Conservation (phyloP, 1,140 invertebrate species). For the Lordiphosa stackelbergi region DNA sequence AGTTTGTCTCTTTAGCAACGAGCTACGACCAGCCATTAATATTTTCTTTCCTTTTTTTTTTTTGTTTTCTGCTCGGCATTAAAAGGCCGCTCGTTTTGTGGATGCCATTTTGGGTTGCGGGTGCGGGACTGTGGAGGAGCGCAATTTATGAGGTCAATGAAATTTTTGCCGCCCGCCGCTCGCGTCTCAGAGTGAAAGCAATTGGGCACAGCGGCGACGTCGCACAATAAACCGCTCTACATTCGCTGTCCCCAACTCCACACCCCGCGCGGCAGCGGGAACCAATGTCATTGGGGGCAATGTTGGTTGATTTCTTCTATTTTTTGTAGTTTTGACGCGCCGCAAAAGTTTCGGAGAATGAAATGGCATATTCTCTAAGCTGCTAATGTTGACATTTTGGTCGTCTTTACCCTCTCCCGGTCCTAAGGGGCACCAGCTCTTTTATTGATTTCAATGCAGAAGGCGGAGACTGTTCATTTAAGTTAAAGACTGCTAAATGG, state of each 20-base stretch:
- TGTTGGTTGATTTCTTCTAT: conserved; percentile 23
- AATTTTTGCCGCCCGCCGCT: conserved; percentile 50
- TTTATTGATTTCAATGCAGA: conserved; percentile 55
- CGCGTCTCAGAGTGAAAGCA: conserved; percentile 27
- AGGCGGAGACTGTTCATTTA: not conserved
- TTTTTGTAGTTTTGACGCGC: conserved; percentile 34
- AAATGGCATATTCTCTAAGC: conserved; percentile 30
- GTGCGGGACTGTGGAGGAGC: conserved; percentile 22
- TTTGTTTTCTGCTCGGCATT: conserved; percentile 19
- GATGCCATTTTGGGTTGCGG: conserved; percentile 34
- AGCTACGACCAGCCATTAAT: conserved; percentile 31
- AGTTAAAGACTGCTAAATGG: conserved; percentile 2
- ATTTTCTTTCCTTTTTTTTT: conserved; percentile 1
- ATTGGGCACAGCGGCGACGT: conserved; percentile 58
- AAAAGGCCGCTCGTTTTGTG: conserved; percentile 50
- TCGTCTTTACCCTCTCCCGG: not conserved
- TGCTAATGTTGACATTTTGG: conserved; percentile 27
- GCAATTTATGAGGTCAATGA: conserved; percentile 74
- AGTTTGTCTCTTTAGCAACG: conserved; percentile 22
- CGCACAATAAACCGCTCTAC: conserved; percentile 36
- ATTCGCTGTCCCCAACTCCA: not conserved
- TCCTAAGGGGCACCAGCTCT: conserved; percentile 3
- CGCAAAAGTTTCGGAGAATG: conserved; percentile 15
- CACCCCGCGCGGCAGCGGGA: conserved; percentile 8
- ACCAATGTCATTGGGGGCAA: conserved; percentile 67